Evolutionary conservation across 2,888 invertebrate genomes (phyloP).

Genomic region (Oscheius onirici): DNA sequence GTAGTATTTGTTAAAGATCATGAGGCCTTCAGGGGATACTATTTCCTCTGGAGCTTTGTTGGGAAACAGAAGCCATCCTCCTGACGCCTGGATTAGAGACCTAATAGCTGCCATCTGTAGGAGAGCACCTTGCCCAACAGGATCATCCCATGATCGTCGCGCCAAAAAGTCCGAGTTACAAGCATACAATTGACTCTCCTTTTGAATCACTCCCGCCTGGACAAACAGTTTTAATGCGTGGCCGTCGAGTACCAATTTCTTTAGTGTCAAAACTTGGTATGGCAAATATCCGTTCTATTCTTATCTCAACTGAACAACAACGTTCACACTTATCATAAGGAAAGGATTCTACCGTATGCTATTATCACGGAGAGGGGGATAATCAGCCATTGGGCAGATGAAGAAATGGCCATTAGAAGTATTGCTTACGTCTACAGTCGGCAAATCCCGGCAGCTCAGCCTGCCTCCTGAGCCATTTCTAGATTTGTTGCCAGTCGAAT

Average conservation of each 20-base stretch:
- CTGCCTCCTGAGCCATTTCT: conserved; percentile 28
- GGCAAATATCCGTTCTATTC: neutral
- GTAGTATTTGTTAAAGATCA: too few species aligned
- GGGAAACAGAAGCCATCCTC: conserved; percentile 15
- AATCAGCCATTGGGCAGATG: conserved; percentile 6
- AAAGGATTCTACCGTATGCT: conserved; percentile 8
- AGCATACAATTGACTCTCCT: neutral
- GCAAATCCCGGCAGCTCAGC: conserved; percentile 15
- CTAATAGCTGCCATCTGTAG: conserved; percentile 31
- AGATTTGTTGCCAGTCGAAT: conserved; percentile 16
- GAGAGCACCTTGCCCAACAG: conserved; percentile 23
- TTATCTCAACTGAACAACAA: neutral
- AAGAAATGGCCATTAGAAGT: conserved; percentile 14
- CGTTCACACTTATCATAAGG: neutral
- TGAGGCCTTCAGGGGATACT: neutral
- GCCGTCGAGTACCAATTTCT: conserved; percentile 3
- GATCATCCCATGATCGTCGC: conserved; percentile 24
- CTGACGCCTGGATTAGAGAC: conserved; percentile 23
- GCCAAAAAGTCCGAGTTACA: neutral
- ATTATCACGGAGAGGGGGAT: neutral
- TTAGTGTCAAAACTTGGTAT: neutral
- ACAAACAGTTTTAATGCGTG: conserved; percentile 15
- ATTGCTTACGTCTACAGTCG: conserved; percentile 25
- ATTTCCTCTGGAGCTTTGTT: conserved; percentile 2
- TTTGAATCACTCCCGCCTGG: neutral